These are phyloP conservation scores for Fopius arisanus DNA, from an alignment of 1,140 invertebrate species.

Conservation along the genomic window DNA sequence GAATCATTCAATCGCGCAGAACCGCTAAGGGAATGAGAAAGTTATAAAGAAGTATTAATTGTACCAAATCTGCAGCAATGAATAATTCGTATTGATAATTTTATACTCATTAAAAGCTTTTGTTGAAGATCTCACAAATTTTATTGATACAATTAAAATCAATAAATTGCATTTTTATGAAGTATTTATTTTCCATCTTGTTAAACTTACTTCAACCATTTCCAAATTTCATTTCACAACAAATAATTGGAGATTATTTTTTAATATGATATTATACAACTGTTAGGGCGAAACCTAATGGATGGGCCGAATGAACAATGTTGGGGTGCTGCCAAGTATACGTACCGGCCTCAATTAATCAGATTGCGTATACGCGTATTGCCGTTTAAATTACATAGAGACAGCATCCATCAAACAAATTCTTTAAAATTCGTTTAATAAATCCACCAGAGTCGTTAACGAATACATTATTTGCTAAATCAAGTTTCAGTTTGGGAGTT, in stretches of 20 bases:
- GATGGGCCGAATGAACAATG: background rate
- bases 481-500: too few relatives aligned
- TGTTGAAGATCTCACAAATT: background rate
- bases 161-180: background rate
- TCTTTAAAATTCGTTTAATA: background rate
- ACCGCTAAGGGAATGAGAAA: background rate
- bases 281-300: background rate
- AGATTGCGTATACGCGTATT: conserved; percentile 47
- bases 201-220: background rate
- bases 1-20: too few relatives aligned
- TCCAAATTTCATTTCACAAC: too few relatives aligned
- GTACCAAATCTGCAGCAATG: background rate
- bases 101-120: background rate
- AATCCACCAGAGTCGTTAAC: background rate
- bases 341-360: conserved; percentile 55
- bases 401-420: conserved; percentile 48
- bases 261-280: background rate
- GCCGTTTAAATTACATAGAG: conserved; percentile 40
- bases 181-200: background rate
- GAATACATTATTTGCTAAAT: too few relatives aligned
- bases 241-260: too few relatives aligned
- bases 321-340: conserved; percentile 47
- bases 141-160: background rate
- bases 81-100: background rate
- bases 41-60: background rate